These are phyloP conservation scores for Zaprionus inermis DNA, from an alignment of 1,140 invertebrate species.

Conservation along the genomic window DNA sequence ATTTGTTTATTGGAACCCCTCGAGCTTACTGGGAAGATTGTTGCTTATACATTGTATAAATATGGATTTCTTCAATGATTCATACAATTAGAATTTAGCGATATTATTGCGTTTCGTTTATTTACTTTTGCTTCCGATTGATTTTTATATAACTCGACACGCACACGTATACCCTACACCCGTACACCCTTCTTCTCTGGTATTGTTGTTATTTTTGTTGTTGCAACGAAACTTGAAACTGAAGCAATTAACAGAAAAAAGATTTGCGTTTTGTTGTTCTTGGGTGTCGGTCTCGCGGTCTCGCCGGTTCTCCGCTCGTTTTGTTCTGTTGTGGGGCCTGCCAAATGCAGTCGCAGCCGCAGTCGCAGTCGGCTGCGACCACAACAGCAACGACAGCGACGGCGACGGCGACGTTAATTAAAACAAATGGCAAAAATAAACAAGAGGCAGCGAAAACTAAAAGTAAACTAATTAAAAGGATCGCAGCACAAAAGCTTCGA, in stretches of 20 bases:
- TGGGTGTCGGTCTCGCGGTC: constrained; percentile 26
- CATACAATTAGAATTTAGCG: background rate
- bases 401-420: constrained; percentile 55
- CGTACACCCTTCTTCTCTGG: background rate
- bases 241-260: constrained; percentile 49
- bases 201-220: constrained; percentile 4
- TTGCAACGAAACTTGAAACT: constrained; percentile 52
- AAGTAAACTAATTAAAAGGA: constrained; percentile 76
- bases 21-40: background rate
- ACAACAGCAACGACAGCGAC: constrained; percentile 3
- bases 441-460: constrained; percentile 60
- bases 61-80: constrained; percentile 1
- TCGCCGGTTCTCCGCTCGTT: constrained; percentile 24
- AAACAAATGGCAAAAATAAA: constrained; percentile 76
- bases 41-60: background rate
- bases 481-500: constrained; percentile 56
- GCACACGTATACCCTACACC: background rate
- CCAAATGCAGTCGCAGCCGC: constrained; percentile 37
- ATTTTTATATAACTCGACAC: constrained; percentile 19
- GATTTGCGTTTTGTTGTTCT: constrained; percentile 46
- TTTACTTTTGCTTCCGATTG: constrained; percentile 12
- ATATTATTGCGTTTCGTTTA: constrained; percentile 2
- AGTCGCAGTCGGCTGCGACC: background rate
- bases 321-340: constrained; percentile 26
- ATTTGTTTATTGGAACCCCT: background rate